phyloP scores from a whole-genome alignment of 2,113 vertebrate genomes.

The Brachyhypopomus occidentalis region DNA sequence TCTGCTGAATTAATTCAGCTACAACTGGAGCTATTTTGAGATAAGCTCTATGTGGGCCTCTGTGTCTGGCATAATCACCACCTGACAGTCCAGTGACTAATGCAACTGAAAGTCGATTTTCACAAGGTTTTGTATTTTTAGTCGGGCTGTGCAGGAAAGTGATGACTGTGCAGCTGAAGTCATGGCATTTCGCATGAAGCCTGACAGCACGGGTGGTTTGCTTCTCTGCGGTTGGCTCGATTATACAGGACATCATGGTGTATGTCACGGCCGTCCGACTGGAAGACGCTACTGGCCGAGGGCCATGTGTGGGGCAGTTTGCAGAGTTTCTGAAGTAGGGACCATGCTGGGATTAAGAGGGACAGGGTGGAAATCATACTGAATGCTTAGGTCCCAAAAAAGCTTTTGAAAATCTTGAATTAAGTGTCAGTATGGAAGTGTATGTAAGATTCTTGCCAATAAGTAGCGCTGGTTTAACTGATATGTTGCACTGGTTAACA shows the following conservation, averaged over 20 bases:
- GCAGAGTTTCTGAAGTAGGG: background rate
- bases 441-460: background rate
- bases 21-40: conserved; percentile 30
- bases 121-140: conserved; percentile 17
- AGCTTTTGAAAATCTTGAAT: background rate
- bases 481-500: background rate
- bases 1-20: conserved; percentile 25
- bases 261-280: conserved; percentile 8
- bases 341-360: background rate
- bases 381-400: background rate
- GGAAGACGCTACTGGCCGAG: background rate
- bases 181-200: conserved; percentile 21
- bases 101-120: conserved; percentile 3
- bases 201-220: conserved; percentile 8
- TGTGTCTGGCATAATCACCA: conserved; percentile 33
- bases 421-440: background rate
- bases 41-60: conserved; percentile 8
- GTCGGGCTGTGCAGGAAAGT: conserved; percentile 27
- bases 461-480: background rate
- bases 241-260: conserved; percentile 23
- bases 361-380: background rate
- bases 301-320: background rate
- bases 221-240: conserved; percentile 19
- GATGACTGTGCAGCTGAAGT: conserved; percentile 37
- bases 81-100: conserved; percentile 37